Conservation (phyloP, 2,113 vertebrate genomes). For the Calypte anna region DNA sequence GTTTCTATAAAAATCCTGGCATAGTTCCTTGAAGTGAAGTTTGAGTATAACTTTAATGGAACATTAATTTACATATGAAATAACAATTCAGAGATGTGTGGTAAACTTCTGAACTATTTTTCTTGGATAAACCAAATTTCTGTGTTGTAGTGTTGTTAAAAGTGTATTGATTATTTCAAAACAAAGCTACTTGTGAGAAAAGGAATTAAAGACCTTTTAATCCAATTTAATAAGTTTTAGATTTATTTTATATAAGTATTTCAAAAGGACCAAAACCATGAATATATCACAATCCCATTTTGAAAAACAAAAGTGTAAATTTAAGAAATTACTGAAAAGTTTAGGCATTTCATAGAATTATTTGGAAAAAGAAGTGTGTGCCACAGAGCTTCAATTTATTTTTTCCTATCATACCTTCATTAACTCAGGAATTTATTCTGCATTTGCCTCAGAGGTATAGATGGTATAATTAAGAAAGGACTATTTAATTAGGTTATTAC, state of each 20-base stretch:
- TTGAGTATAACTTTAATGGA: background rate
- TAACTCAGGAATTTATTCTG: background rate
- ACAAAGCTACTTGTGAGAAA: background rate
- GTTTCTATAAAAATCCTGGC: background rate
- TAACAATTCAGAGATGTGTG: too few relatives aligned
- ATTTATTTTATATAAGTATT: background rate
- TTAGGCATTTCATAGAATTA: background rate
- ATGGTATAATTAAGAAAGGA: background rate
- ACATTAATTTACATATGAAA: background rate
- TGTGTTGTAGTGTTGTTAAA: background rate
- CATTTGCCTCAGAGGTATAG: background rate
- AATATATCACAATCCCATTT: background rate
- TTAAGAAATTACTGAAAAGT: background rate
- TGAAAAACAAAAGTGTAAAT: background rate
- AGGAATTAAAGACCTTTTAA: background rate
- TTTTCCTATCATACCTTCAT: background rate
- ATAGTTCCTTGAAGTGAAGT: background rate
- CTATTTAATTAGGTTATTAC: background rate
- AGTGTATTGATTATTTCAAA: background rate
- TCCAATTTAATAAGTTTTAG: background rate
- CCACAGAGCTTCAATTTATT: background rate
- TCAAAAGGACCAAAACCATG: background rate
- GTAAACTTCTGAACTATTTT: background rate
- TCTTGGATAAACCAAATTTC: background rate
- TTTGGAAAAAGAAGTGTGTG: background rate